Percentiles rank a stretch among this genome's conserved stretches.
These are phyloP conservation scores for Bombus balteatus DNA, from an alignment of 1,140 invertebrate genomes.

Conservation along the genomic window DNA sequence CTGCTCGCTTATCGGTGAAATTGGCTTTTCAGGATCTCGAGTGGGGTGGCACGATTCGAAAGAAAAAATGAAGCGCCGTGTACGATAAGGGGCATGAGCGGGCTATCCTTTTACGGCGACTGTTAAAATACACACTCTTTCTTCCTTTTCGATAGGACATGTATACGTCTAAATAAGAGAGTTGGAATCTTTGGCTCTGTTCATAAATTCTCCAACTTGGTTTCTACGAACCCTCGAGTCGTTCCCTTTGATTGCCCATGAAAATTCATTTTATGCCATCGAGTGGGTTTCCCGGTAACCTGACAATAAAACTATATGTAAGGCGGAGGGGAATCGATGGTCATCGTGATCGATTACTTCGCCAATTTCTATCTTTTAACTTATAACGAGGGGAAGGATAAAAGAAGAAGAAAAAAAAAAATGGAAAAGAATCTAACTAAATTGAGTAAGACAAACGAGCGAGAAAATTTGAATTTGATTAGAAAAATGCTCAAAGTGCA, in stretches of 20 bases:
- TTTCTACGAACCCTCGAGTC: constrained; percentile 4
- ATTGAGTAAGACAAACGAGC: neutral
- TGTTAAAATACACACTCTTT: neutral
- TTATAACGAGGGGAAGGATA: too few species aligned
- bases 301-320: constrained; percentile 31
- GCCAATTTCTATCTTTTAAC: constrained; percentile 25
- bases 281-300: neutral
- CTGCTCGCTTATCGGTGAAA: constrained; percentile 27
- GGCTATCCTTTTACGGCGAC: too few species aligned
- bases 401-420: neutral
- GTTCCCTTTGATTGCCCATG: constrained; percentile 39
- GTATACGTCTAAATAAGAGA: neutral
- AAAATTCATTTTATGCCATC: constrained; percentile 38
- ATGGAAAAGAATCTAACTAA: neutral
- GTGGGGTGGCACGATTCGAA: neutral
- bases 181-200: neutral
- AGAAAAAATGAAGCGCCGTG: neutral
- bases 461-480: too few species aligned
- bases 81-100: neutral
- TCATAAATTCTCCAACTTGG: constrained; percentile 2
- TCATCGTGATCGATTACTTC: constrained; percentile 29
- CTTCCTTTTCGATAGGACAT: neutral
- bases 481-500: too few species aligned
- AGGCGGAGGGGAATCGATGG: neutral
- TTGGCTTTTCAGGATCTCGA: constrained; percentile 14